Evolutionary conservation across 2,888 invertebrate species (phyloP).

Genomic region (Congeria kusceri): DNA sequence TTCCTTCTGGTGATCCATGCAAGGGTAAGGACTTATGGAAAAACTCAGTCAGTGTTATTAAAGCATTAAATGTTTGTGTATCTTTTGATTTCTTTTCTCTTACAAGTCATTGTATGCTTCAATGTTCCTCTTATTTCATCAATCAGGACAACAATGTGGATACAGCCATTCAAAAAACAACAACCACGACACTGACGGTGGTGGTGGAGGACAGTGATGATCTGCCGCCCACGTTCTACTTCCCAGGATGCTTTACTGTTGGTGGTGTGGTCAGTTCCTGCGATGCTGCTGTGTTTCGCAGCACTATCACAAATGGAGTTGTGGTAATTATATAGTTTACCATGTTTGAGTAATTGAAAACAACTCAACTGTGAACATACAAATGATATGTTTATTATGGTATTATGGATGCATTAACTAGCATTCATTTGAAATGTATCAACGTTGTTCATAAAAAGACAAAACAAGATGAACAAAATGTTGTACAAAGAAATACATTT

Average conservation of each 20-base stretch:
- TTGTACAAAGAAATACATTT: no score
- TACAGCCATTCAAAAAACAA: neutral
- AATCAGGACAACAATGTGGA: constrained; percentile 34
- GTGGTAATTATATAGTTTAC: constrained; percentile 1
- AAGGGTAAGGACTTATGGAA: constrained; percentile 18
- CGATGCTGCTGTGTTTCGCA: constrained; percentile 61
- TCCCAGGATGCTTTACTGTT: constrained; percentile 44
- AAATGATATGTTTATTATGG: no score
- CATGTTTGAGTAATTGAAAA: neutral
- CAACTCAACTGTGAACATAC: neutral
- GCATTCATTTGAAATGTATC: neutral
- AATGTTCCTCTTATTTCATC: neutral
- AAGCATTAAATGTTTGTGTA: no score
- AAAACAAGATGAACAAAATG: no score
- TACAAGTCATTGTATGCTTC: neutral
- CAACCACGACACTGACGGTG: constrained; percentile 46
- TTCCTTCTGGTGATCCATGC: constrained; percentile 46
- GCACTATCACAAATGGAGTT: constrained; percentile 44
- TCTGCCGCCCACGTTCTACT: constrained; percentile 67
- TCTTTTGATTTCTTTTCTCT: neutral
- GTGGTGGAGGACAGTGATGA: constrained; percentile 73
- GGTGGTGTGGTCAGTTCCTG: constrained; percentile 41
- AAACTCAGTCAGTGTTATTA: neutral
- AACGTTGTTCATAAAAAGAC: no score
- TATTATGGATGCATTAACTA: no score